Evolutionary conservation across 92 coral and sea anemone species (phyloP).

Genomic region (Hydrozoanthus gracilis): DNA sequence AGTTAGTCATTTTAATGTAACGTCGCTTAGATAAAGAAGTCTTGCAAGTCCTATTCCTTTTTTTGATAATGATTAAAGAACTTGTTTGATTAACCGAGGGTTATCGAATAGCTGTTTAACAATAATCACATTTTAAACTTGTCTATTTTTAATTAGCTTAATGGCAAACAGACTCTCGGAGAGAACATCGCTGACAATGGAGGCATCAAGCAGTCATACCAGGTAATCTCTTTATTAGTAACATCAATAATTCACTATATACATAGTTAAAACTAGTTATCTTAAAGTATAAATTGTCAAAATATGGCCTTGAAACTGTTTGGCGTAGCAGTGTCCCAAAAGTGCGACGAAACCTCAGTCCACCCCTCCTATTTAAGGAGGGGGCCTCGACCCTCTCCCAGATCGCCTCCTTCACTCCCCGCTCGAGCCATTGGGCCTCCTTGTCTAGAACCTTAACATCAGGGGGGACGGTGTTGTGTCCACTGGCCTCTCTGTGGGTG

Average conservation of each 20-base stretch:
- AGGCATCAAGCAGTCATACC: constrained; percentile 34
- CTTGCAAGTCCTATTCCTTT: background rate
- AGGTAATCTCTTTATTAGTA: background rate
- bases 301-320: no score
- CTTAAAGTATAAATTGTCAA: no score
- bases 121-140: background rate
- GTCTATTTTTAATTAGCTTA: background rate
- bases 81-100: background rate
- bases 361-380: no score
- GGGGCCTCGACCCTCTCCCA: no score
- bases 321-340: no score
- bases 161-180: constrained; percentile 26
- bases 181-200: constrained; percentile 46
- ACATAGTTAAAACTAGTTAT: background rate
- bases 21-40: background rate
- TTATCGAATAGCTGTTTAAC: background rate
- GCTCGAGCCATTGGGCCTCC: no score
- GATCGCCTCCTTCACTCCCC: no score
- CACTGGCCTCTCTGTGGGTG: no score
- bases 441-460: no score
- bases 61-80: background rate
- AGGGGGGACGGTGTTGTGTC: no score
- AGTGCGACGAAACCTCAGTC: no score
- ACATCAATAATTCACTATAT: no score
- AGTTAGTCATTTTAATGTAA: background rate